phyloP scores from a whole-genome alignment of 1,140 invertebrate genomes.

The Campoletis sonorensis region DNA sequence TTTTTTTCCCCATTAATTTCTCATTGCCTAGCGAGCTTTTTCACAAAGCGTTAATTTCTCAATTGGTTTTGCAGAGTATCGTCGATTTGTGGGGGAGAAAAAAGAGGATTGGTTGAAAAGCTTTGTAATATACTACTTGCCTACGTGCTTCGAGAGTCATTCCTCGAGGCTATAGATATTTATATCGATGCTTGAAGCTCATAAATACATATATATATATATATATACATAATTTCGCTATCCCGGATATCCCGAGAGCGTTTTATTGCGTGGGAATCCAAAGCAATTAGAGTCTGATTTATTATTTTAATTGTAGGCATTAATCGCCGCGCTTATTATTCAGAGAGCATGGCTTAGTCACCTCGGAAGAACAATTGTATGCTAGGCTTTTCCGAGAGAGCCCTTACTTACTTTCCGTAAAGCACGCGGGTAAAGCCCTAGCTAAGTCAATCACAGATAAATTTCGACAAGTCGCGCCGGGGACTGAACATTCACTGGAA shows the following conservation, averaged over 20 bases:
- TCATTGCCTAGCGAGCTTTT: too few relatives aligned
- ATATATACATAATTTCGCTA: neutral
- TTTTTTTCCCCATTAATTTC: too few relatives aligned
- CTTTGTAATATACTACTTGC: neutral
- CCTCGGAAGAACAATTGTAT: neutral
- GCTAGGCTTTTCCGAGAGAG: neutral
- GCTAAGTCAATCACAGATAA: too few relatives aligned
- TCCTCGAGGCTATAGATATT: too few relatives aligned
- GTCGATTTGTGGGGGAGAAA: neutral
- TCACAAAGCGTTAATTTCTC: too few relatives aligned
- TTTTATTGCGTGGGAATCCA: constrained; percentile 49
- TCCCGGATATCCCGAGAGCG: constrained; percentile 3
- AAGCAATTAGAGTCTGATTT: constrained; percentile 59
- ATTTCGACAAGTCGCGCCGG: too few relatives aligned
- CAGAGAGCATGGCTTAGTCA: constrained; percentile 24
- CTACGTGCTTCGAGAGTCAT: neutral
- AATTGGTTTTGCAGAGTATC: too few relatives aligned
- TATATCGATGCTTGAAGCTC: neutral
- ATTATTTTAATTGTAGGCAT: constrained; percentile 59
- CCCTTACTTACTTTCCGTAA: too few relatives aligned
- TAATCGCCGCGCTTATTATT: constrained; percentile 61
- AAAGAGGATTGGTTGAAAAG: neutral
- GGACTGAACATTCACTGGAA: too few relatives aligned
- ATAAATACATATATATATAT: neutral
- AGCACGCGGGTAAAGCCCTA: too few relatives aligned